phyloP scores from a whole-genome alignment of 2,113 vertebrate genomes.

The human region DNA sequence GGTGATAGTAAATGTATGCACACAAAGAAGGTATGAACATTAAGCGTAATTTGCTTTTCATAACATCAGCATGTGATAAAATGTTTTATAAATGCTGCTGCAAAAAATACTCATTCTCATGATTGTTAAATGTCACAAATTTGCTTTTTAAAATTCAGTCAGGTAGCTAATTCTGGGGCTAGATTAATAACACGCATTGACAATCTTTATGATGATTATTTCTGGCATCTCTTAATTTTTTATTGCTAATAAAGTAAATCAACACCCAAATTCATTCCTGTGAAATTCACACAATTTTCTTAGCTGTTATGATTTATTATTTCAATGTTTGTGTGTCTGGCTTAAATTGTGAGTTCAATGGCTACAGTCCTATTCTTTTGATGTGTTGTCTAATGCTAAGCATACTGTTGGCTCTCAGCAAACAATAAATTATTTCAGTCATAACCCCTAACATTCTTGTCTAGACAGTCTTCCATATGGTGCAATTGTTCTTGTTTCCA shows the following conservation, averaged over 20 bases:
- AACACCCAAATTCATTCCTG: not conserved
- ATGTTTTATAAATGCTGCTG: not conserved
- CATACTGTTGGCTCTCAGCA: conserved; percentile 47
- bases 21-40: not conserved
- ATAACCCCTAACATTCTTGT: conserved; percentile 18
- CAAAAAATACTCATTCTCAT: not conserved
- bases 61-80: not conserved
- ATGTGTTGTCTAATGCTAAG: conserved; percentile 8
- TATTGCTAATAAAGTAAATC: conserved; percentile 34
- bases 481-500: not conserved
- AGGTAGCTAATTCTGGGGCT: not conserved
- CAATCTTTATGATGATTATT: conserved; percentile 14
- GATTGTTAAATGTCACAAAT: not conserved
- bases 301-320: conserved; percentile 47
- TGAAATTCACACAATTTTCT: conserved; percentile 11
- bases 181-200: not conserved
- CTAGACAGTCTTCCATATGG: conserved; percentile 22
- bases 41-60: not conserved
- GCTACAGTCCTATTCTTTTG: not conserved
- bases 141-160: not conserved
- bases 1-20: not conserved
- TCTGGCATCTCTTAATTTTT: conserved; percentile 31
- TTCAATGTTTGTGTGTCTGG: conserved; percentile 34
- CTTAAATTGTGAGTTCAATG: not conserved
- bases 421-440: conserved; percentile 56